Conservation (phyloP, 2,797 vertebrate genomes). For the Pogoniulus pusillus region DNA sequence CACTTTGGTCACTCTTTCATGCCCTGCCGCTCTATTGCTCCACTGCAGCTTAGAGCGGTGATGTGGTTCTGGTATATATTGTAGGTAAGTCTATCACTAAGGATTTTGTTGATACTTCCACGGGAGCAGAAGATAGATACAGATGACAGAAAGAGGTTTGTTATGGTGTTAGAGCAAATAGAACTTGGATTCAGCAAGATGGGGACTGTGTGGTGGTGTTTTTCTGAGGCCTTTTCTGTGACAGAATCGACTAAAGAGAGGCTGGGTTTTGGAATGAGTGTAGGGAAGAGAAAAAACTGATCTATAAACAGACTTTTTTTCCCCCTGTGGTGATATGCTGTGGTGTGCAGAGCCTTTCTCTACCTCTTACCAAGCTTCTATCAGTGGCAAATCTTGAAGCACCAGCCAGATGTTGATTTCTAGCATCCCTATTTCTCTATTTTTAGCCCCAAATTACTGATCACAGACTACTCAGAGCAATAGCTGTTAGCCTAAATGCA, state of each 20-base stretch:
- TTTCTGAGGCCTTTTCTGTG: background rate
- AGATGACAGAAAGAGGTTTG: constrained; percentile 10
- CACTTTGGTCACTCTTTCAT: constrained; percentile 58
- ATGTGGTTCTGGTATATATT: constrained; percentile 35
- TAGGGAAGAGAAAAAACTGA: background rate
- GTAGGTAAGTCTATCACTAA: constrained; percentile 24
- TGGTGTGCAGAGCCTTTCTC: background rate
- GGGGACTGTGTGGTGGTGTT: background rate
- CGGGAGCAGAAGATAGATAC: background rate
- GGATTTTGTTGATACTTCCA: constrained; percentile 41
- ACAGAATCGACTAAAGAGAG: background rate
- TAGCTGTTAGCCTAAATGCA: background rate
- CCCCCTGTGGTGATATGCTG: background rate
- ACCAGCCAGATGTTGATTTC: background rate
- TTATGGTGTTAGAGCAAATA: constrained; percentile 10
- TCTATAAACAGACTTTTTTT: background rate
- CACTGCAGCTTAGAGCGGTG: background rate
- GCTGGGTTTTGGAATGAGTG: background rate
- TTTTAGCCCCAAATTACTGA: background rate
- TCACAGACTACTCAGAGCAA: background rate
- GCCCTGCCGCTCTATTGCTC: constrained; percentile 20
- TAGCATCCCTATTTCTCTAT: background rate
- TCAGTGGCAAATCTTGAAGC: background rate
- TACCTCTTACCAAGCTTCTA: background rate
- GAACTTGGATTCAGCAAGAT: background rate